These are phyloP conservation scores for Chaetodon auriga DNA, from an alignment of 2,113 vertebrate species.

Conservation along the genomic window DNA sequence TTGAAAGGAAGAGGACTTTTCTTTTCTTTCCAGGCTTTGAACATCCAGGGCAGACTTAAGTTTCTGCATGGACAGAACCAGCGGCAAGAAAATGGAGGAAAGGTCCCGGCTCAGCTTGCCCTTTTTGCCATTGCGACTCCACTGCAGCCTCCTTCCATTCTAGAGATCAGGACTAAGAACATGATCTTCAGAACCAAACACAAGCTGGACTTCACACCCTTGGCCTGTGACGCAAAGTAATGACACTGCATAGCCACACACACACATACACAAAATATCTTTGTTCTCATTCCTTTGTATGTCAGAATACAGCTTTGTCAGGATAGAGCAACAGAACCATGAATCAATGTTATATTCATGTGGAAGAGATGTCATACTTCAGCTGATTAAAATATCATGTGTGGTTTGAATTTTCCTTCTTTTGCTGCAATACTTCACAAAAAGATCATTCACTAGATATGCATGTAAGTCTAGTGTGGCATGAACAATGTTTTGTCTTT, in stretches of 20 bases:
- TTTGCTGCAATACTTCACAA: neutral
- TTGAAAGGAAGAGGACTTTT: neutral
- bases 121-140: conserved; percentile 86
- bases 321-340: neutral
- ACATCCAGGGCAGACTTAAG: conserved; percentile 86
- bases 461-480: neutral
- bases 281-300: neutral
- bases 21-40: conserved; percentile 77
- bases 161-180: conserved; percentile 86
- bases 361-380: neutral
- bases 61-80: conserved; percentile 84
- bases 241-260: neutral
- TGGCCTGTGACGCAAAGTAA: conserved; percentile 86
- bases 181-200: conserved; percentile 88
- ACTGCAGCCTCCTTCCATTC: conserved; percentile 82
- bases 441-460: neutral
- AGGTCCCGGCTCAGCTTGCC: conserved; percentile 77
- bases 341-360: neutral
- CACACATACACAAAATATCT: neutral
- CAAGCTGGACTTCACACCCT: conserved; percentile 87
- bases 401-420: neutral
- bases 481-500: neutral
- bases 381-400: neutral
- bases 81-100: conserved; percentile 75
- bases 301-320: neutral